Conservation (phyloP, 2,113 vertebrate species). For the Myanophis thanlyinensis region DNA sequence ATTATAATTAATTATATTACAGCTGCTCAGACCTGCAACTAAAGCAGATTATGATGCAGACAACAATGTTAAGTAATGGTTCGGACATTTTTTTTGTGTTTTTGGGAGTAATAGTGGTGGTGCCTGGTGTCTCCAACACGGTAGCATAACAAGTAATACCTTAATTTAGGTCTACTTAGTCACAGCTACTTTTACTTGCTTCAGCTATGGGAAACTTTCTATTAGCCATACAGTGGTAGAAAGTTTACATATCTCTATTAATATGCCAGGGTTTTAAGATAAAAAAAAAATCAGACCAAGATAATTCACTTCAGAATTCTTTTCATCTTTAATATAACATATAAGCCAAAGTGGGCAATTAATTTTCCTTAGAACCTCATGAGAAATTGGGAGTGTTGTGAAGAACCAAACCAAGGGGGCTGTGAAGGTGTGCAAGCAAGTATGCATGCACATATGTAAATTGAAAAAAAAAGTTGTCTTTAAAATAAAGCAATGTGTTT, state of each 20-base stretch:
- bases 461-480: background rate
- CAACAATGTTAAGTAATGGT: conserved; percentile 61
- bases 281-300: too few relatives aligned
- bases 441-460: background rate
- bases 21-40: conserved; percentile 70
- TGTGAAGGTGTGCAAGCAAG: background rate
- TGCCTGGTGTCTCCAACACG: background rate
- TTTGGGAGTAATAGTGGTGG: background rate
- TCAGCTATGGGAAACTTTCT: background rate
- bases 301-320: too few relatives aligned
- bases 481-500: background rate
- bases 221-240: background rate
- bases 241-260: too few relatives aligned
- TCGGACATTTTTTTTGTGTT: conserved; percentile 57
- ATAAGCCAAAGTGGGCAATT: background rate
- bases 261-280: too few relatives aligned
- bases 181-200: background rate
- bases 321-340: too few relatives aligned
- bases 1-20: conserved; percentile 88
- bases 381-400: background rate
- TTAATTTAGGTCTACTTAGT: background rate
- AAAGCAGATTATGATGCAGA: conserved; percentile 74
- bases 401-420: background rate
- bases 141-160: background rate
- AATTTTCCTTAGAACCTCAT: background rate